These are phyloP conservation scores for Bubo scandiacus DNA, from an alignment of 2,113 vertebrate genomes.

Conservation along the genomic window DNA sequence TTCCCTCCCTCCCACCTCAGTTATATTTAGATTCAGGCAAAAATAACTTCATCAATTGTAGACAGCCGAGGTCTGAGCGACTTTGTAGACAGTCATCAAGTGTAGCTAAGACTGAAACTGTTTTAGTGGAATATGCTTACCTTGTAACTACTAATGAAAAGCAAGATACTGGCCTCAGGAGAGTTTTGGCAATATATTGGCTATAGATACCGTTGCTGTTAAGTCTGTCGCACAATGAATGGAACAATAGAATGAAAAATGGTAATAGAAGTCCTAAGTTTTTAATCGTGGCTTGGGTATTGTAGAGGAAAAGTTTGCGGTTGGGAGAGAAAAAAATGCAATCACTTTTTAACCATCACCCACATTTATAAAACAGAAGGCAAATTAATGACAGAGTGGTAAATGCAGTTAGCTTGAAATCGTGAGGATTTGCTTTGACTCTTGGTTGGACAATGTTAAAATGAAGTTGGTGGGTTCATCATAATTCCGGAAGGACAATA, in stretches of 20 bases:
- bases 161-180: not conserved
- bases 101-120: not conserved
- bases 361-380: not conserved
- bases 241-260: not conserved
- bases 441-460: not conserved
- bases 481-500: not conserved
- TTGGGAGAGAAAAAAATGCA: not conserved
- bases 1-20: not conserved
- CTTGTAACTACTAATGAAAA: slow-evolving; percentile 3
- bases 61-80: not conserved
- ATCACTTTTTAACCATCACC: not conserved
- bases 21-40: not conserved
- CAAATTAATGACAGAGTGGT: not conserved
- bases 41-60: not conserved
- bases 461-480: slow-evolving; percentile 7
- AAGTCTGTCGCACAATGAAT: not conserved
- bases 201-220: not conserved
- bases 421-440: slow-evolving; percentile 1
- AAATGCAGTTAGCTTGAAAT: not conserved
- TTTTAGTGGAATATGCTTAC: not conserved
- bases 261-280: not conserved
- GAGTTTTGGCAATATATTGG: not conserved
- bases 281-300: not conserved
- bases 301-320: not conserved
- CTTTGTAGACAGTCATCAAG: not conserved